Evolutionary conservation across 2,113 vertebrate species (phyloP).

Genomic region (Mellivora capensis): DNA sequence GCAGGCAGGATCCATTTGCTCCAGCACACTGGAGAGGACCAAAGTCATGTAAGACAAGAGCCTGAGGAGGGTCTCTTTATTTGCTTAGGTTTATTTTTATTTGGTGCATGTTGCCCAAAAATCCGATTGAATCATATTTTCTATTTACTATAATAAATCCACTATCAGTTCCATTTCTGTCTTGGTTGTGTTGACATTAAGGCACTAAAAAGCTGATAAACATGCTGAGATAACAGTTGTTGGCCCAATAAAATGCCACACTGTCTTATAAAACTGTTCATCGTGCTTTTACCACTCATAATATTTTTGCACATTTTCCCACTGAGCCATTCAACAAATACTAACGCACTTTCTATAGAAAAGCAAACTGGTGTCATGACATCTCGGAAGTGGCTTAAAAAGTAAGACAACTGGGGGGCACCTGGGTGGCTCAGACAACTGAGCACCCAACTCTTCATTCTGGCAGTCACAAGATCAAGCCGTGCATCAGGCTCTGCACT

Average conservation of each 20-base stretch:
- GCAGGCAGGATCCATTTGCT: slow-evolving; percentile 14
- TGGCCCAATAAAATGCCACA: slow-evolving; percentile 31
- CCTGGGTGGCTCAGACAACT: neutral
- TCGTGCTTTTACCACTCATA: slow-evolving; percentile 29
- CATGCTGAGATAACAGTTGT: neutral
- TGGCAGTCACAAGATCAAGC: neutral
- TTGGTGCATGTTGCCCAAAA: neutral
- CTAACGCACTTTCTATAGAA: slow-evolving; percentile 39
- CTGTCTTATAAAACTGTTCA: slow-evolving; percentile 13
- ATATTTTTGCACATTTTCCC: slow-evolving; percentile 34
- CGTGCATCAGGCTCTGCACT: neutral
- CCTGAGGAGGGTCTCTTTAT: neutral
- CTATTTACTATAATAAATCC: slow-evolving; percentile 43
- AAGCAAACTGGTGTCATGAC: slow-evolving; percentile 2
- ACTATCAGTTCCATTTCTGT: slow-evolving; percentile 32
- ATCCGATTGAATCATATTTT: slow-evolving; percentile 31
- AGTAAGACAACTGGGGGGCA: neutral
- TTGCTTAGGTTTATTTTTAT: slow-evolving; percentile 22
- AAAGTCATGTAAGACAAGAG: slow-evolving; percentile 2
- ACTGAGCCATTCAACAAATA: slow-evolving; percentile 46
- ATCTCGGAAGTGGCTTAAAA: neutral
- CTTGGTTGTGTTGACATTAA: slow-evolving; percentile 58
- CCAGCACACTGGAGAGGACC: neutral
- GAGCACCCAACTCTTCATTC: neutral
- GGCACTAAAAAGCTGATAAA: slow-evolving; percentile 47